phyloP scores from a whole-genome alignment of 2,888 invertebrate genomes.

The Rhamphomyia laevipes region DNA sequence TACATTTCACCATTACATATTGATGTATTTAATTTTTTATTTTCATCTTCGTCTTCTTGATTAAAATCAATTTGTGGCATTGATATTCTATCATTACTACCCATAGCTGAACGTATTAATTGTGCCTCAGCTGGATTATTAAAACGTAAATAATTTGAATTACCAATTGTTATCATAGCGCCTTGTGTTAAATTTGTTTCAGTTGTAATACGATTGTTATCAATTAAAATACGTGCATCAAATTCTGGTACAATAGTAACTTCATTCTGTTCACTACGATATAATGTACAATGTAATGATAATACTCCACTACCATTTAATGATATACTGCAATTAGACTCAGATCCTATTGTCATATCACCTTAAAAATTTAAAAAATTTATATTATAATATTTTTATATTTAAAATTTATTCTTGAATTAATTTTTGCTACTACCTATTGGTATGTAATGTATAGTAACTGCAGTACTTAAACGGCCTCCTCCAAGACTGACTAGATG shows the following conservation, averaged over 20 bases:
- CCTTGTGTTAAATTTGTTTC: slow-evolving; percentile 75
- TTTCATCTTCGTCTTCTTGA: slow-evolving; percentile 21
- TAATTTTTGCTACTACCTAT: slow-evolving; percentile 51
- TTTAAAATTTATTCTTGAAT: background rate
- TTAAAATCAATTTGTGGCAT: slow-evolving; percentile 65
- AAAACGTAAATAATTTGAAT: slow-evolving; percentile 84
- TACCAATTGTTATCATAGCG: slow-evolving; percentile 82
- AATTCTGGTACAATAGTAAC: slow-evolving; percentile 71
- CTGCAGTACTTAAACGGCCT: slow-evolving; percentile 81
- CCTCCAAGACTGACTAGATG: slow-evolving; percentile 87
- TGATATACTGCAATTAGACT: slow-evolving; percentile 68
- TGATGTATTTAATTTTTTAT: background rate
- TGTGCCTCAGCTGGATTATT: slow-evolving; percentile 86
- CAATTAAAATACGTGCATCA: slow-evolving; percentile 57
- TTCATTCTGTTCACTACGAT: slow-evolving; percentile 64
- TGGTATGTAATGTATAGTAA: slow-evolving; percentile 79
- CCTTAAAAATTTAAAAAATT: slow-evolving; percentile 44
- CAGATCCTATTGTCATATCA: slow-evolving; percentile 68
- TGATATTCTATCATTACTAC: slow-evolving; percentile 55
- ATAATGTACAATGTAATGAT: slow-evolving; percentile 74
- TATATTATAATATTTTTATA: background rate
- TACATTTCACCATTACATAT: background rate
- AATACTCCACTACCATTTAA: slow-evolving; percentile 80
- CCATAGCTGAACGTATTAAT: slow-evolving; percentile 70
- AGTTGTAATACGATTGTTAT: slow-evolving; percentile 57